Evolutionary conservation across 1,140 invertebrate species (phyloP).

Genomic region (Heterodera schachtii): DNA sequence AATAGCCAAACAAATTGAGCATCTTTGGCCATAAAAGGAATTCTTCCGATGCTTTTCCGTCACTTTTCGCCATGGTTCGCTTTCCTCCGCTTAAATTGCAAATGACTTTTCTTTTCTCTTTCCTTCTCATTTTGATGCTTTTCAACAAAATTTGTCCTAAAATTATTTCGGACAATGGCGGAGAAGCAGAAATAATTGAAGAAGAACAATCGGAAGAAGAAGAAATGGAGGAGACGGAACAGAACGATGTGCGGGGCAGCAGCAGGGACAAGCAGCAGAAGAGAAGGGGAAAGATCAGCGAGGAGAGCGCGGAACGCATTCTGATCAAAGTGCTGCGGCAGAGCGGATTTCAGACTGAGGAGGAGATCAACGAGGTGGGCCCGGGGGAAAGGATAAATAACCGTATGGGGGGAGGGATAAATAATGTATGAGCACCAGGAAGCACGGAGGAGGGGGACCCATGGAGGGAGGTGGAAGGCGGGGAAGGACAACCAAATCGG

Average conservation of each 20-base stretch:
- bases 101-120: not conserved
- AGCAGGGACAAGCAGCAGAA: not conserved
- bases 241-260: not conserved
- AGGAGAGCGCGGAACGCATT: conserved; percentile 4
- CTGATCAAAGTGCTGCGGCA: conserved; percentile 1
- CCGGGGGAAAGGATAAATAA: no score
- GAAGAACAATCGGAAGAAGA: not conserved
- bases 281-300: not conserved
- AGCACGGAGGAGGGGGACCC: no score
- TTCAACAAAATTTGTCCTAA: not conserved
- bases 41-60: not conserved
- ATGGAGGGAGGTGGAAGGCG: no score
- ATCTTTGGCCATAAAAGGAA: not conserved
- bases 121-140: not conserved
- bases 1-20: not conserved
- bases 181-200: not conserved
- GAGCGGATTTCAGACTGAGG: conserved; percentile 3
- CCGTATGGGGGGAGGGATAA: no score
- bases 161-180: not conserved
- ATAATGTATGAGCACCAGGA: no score
- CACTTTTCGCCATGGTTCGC: not conserved
- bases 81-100: not conserved
- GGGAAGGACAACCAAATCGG: no score
- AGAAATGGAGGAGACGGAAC: not conserved
- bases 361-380: conserved; percentile 5